phyloP scores from a whole-genome alignment of 2,797 vertebrate species.

The Hoplostethus mediterraneus region DNA sequence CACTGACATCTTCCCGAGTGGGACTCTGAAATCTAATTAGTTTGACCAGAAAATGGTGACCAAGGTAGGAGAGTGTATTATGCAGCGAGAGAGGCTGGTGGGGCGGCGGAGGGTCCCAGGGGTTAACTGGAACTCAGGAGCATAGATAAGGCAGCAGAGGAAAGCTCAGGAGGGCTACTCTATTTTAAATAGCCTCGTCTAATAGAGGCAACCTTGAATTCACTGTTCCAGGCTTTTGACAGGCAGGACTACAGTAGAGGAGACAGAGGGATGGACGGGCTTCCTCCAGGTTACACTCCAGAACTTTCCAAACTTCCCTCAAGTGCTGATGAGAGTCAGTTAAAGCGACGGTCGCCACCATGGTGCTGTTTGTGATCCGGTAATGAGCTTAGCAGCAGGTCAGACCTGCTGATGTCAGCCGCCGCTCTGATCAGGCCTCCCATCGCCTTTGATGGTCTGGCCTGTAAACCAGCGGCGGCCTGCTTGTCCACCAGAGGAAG shows the following conservation, averaged over 20 bases:
- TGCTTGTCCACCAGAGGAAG: slow-evolving; percentile 22
- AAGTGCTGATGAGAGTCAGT: slow-evolving; percentile 20
- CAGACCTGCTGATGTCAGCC: background rate
- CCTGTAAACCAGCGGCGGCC: slow-evolving; percentile 7
- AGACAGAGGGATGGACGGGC: background rate
- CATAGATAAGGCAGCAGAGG: slow-evolving; percentile 75
- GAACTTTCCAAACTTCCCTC: slow-evolving; percentile 60
- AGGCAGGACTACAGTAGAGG: too few relatives aligned
- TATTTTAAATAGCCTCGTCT: slow-evolving; percentile 69
- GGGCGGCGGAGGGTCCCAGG: slow-evolving; percentile 60
- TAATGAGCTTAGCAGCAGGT: too few relatives aligned
- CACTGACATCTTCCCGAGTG: slow-evolving; percentile 75
- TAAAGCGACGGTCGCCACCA: too few relatives aligned
- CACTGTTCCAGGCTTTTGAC: background rate
- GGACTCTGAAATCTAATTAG: slow-evolving; percentile 83
- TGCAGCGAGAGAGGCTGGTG: slow-evolving; percentile 59
- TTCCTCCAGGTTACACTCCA: slow-evolving; percentile 26
- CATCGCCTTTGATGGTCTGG: slow-evolving; percentile 10
- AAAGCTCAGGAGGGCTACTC: slow-evolving; percentile 64
- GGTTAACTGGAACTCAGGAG: slow-evolving; percentile 82
- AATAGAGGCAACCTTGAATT: slow-evolving; percentile 73
- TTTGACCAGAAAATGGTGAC: slow-evolving; percentile 72
- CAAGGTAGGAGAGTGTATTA: slow-evolving; percentile 75
- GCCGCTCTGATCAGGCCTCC: too few relatives aligned
- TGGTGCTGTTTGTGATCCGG: too few relatives aligned